These are phyloP conservation scores for Sylvilagus bachmani DNA, from an alignment of 2,113 vertebrate genomes.

Conservation along the genomic window DNA sequence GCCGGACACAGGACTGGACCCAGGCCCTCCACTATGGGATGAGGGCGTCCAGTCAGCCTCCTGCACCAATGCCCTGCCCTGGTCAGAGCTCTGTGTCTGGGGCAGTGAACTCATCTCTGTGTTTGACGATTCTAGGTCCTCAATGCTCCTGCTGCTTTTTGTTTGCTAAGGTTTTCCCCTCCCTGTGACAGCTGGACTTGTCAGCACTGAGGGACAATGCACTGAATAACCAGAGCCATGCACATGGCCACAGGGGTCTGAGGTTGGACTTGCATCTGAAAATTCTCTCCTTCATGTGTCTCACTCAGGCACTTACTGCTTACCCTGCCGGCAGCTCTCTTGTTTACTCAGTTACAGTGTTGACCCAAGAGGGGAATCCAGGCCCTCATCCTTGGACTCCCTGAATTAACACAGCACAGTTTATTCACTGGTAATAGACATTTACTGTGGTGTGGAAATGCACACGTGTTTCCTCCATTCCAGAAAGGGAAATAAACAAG, in stretches of 20 bases:
- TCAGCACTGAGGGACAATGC: neutral
- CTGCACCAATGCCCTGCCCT: neutral
- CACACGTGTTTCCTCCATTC: neutral
- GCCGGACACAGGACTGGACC: too few species aligned
- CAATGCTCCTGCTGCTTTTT: neutral
- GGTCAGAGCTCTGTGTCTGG: neutral
- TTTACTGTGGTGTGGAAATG: neutral
- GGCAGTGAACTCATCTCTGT: neutral
- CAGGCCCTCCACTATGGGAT: too few species aligned
- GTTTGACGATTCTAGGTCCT: neutral
- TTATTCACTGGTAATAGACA: neutral
- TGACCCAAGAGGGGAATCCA: neutral
- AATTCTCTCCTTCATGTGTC: neutral
- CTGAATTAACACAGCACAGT: neutral
- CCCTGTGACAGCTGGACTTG: neutral
- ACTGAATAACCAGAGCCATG: fast-evolving
- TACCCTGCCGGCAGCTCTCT: neutral
- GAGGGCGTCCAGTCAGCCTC: too few species aligned
- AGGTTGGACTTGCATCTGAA: neutral
- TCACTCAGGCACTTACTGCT: neutral
- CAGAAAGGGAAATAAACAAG: too few species aligned
- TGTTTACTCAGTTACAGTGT: neutral
- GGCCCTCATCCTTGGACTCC: neutral
- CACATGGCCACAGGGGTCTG: neutral
- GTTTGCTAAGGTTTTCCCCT: neutral